A percentile compares a stretch with the other conserved stretches of the same genome.
Evolutionary conservation across 2,888 invertebrate genomes (phyloP).

Genomic region (Leptinotarsa tumamoca): DNA sequence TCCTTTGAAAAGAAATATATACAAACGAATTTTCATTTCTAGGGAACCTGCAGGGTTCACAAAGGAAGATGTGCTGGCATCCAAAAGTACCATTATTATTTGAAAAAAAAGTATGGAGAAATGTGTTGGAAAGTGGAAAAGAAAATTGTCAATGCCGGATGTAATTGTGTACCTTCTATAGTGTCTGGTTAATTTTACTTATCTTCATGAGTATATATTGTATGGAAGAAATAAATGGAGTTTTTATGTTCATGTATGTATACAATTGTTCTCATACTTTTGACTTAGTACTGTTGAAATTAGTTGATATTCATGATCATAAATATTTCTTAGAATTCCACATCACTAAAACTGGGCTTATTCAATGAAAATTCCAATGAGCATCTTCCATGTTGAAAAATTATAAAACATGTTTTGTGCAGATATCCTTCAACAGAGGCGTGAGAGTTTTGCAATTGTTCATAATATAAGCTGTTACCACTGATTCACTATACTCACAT

Average conservation of each 20-base stretch:
- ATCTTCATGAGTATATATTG: background rate
- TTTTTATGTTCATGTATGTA: background rate
- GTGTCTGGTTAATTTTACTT: constrained; percentile 1
- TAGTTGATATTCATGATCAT: background rate
- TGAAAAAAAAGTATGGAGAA: constrained; percentile 42
- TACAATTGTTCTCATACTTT: background rate
- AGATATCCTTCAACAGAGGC: no score
- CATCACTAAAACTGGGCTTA: no score
- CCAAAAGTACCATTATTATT: constrained; percentile 47
- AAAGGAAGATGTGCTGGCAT: constrained; percentile 44
- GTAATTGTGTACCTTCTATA: constrained; percentile 47
- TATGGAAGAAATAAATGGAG: background rate
- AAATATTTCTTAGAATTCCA: no score
- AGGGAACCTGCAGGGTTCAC: constrained; percentile 50
- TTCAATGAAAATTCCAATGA: background rate
- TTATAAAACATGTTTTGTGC: no score
- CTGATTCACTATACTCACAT: no score
- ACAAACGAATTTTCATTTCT: constrained; percentile 33
- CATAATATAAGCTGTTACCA: no score
- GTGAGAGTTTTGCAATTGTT: no score
- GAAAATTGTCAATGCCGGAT: constrained; percentile 50
- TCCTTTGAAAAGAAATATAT: constrained; percentile 37
- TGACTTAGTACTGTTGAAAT: background rate
- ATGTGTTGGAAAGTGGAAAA: constrained; percentile 50
- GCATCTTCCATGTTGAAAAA: no score